Evolutionary conservation across 2,797 vertebrate species (phyloP).

Genomic region (Schizopygopsis malacanthus): DNA sequence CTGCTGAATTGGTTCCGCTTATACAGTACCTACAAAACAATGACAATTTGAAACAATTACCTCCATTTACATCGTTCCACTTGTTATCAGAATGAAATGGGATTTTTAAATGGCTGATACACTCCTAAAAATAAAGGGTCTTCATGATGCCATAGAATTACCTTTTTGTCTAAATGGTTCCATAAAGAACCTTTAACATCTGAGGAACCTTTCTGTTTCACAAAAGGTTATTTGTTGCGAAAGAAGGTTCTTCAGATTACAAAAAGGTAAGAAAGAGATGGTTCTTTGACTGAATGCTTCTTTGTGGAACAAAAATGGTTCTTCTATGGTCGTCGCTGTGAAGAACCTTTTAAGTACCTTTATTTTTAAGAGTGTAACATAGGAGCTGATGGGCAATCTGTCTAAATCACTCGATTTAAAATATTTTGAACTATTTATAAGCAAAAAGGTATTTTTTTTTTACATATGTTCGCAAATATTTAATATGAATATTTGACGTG

Average conservation of each 20-base stretch:
- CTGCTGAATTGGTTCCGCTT: constrained; percentile 90
- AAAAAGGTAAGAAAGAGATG: neutral
- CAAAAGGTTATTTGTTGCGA: neutral
- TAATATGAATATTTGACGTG: neutral
- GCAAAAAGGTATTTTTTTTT: neutral
- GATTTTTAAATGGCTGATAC: neutral
- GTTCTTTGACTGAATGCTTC: too few relatives aligned
- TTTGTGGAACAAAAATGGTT: too few relatives aligned
- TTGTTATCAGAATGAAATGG: too few relatives aligned
- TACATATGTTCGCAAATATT: neutral
- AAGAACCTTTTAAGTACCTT: too few relatives aligned
- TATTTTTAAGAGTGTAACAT: neutral
- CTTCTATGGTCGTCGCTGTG: too few relatives aligned
- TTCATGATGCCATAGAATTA: neutral
- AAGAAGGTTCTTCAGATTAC: neutral
- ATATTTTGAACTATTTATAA: neutral
- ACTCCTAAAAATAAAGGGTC: neutral
- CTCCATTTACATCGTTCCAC: neutral
- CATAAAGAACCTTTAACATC: neutral
- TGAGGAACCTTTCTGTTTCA: neutral
- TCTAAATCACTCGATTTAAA: neutral
- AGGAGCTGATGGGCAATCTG: neutral
- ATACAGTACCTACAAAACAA: constrained; percentile 86
- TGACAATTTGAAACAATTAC: neutral
- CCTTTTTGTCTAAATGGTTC: neutral